Evolutionary conservation across 1,140 invertebrate species (phyloP).

Genomic region (Tribolium castaneum): DNA sequence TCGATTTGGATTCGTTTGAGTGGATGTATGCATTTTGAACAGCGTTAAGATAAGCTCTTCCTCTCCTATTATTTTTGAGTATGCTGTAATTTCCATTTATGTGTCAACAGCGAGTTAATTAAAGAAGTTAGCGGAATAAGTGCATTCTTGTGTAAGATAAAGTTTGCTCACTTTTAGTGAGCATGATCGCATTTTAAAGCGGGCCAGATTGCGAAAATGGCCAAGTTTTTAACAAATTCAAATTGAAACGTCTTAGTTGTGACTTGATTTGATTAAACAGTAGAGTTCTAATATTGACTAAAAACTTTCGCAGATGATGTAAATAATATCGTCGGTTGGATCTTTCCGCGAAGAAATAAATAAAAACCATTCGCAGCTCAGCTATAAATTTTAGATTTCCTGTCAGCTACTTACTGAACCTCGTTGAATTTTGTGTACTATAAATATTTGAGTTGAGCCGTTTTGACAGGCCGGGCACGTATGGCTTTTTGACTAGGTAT

Average conservation of each 20-base stretch:
- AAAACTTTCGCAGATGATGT: neutral
- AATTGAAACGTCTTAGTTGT: neutral
- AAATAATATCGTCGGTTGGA: neutral
- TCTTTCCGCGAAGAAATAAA: neutral
- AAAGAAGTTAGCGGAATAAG: constrained; percentile 63
- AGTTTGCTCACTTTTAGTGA: constrained; percentile 42
- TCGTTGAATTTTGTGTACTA: constrained; percentile 45
- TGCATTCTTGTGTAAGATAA: constrained; percentile 62
- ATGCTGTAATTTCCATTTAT: constrained; percentile 61
- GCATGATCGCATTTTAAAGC: constrained; percentile 50
- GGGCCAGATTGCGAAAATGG: constrained; percentile 47
- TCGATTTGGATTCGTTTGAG: neutral
- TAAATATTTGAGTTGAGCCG: constrained; percentile 49
- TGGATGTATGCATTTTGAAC: neutral
- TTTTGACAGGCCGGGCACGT: constrained; percentile 46
- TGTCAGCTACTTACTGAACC: constrained; percentile 48
- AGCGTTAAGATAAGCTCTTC: constrained; percentile 41
- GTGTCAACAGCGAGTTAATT: constrained; percentile 62
- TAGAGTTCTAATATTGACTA: too few relatives aligned
- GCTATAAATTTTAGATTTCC: constrained; percentile 51
- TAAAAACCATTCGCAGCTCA: constrained; percentile 21
- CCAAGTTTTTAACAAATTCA: constrained; percentile 20
- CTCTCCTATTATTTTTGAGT: constrained; percentile 52
- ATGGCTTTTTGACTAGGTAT: constrained; percentile 50
- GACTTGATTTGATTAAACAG: neutral